phyloP scores from a whole-genome alignment of 23 tunicate species.

The Diplosoma virens region DNA sequence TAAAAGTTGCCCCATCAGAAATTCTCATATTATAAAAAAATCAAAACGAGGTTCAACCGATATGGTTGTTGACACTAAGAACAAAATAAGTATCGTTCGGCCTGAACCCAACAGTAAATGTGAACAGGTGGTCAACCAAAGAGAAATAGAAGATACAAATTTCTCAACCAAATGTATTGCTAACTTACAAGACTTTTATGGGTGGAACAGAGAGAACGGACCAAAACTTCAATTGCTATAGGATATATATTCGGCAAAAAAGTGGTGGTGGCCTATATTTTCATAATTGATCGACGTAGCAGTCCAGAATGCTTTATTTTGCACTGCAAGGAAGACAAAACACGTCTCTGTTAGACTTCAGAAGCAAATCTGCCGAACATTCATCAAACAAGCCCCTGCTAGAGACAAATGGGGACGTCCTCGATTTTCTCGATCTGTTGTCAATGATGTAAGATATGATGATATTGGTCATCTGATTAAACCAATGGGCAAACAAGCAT shows the following conservation, averaged over 20 bases:
- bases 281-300: not conserved
- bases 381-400: not conserved
- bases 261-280: constrained; percentile 22
- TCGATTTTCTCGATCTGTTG: not conserved
- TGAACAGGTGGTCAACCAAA: not conserved
- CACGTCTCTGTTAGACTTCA: too few species aligned
- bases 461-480: not conserved
- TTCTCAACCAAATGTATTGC: constrained; percentile 1
- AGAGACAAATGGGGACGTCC: not conserved
- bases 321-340: not conserved
- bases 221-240: constrained; percentile 10
- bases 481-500: not conserved
- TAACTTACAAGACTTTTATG: not conserved
- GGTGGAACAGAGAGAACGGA: constrained; percentile 14
- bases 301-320: not conserved
- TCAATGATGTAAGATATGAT: constrained; percentile 1
- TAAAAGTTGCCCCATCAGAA: not conserved
- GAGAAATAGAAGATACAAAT: not conserved
- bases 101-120: too few species aligned
- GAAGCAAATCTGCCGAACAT: too few species aligned
- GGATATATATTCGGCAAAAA: not conserved
- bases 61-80: not conserved
- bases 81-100: too few species aligned
- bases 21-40: not conserved
- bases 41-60: not conserved